Evolutionary conservation across 2,888 invertebrate species (phyloP), one percentile per base, ranked within the genome.

Genomic region (Pinctada fucata): DNA sequence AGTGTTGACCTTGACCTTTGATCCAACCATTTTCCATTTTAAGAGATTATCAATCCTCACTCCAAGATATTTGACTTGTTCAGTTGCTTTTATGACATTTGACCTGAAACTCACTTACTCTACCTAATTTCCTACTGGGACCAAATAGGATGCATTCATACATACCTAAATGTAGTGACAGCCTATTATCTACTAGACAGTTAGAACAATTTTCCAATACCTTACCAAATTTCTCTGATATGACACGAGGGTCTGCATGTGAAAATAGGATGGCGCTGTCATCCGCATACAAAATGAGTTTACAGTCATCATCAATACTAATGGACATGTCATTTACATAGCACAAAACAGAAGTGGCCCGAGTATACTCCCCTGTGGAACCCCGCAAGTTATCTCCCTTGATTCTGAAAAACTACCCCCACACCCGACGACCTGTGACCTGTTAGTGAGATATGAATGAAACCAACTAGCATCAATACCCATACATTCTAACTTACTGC

Each of bases 281-380:
- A 65, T 65, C 65, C n/a, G 48, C 74, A 65, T 74, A 74, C 65
- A 74, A 65, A 48, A 74, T 16, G 45, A 74, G 45, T 65, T 74
- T 74, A 49, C 74, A 74, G 10, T 65, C 65, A 47, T 58, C 4
- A 10, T 65, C 50, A 47, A 74, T 74, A 64, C 74, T 74, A 3
- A 64, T 65, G 10, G 6, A 10, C 74, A 74, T 74, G 74, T 74
- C 74, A 75, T 69, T 67, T 16, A 68, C 67, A 68, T 69, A 76
- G 63, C 64, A 63, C 6, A 74, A n/a, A 65, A 72, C 13, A 45
- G 45, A 47, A 68, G 47, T 6, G 63, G 72, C 4, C 72, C 63
- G 3, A 72, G 58, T 16, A 72, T 72, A 52, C 72, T 72, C 63
- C 72, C 72, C 50, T 72, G 72, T 6, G 48, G 72, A 16, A 72